Percentiles rank a stretch among this genome's conserved stretches.
Conservation (phyloP, 2,888 invertebrate species). For the Brachylomia viminalis region DNA sequence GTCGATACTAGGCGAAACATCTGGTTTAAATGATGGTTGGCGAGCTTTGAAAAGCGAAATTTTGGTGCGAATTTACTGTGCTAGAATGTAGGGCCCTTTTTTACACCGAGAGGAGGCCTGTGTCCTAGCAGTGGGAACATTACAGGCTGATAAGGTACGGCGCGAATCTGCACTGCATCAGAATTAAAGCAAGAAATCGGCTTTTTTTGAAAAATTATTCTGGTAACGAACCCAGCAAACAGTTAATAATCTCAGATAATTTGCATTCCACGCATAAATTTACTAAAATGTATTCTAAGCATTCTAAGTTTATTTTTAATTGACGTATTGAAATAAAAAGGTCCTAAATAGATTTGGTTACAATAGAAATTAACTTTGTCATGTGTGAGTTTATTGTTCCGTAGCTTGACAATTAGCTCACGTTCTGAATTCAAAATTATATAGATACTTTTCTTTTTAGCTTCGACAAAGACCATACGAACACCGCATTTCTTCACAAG, state of each 20-base stretch:
- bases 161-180: too few species aligned
- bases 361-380: neutral
- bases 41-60: too few species aligned
- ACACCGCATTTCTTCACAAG: slow-evolving; percentile 83
- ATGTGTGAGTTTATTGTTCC: neutral
- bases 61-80: too few species aligned
- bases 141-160: too few species aligned
- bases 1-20: too few species aligned
- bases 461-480: slow-evolving; percentile 83
- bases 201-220: too few species aligned
- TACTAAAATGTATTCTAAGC: neutral
- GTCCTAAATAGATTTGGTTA: neutral
- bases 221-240: too few species aligned
- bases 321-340: neutral
- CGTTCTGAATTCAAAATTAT: neutral
- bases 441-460: slow-evolving; percentile 69
- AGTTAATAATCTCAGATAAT: neutral
- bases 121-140: too few species aligned
- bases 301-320: neutral
- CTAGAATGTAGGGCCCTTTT: too few species aligned
- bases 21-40: too few species aligned
- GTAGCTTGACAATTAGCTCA: neutral
- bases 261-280: neutral
- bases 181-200: too few species aligned
- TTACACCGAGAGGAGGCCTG: too few species aligned